Evolutionary conservation across 2,113 vertebrate genomes (phyloP).

Genomic region (Triplophysa dalaica): DNA sequence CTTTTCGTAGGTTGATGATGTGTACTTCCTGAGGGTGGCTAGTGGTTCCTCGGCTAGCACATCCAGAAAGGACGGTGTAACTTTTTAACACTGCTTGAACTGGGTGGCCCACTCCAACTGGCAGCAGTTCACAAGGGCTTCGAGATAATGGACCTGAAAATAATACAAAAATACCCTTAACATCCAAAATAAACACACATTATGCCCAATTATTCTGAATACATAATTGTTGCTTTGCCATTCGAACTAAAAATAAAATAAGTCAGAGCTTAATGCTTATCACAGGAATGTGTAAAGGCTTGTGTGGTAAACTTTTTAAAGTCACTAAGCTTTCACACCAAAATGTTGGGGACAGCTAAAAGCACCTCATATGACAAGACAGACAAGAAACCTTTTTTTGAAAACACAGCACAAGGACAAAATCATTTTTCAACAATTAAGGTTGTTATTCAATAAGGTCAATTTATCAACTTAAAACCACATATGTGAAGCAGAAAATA

Average conservation of each 20-base stretch:
- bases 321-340: conserved; percentile 5
- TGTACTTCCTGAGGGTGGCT: conserved; percentile 87
- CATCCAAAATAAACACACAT: not conserved
- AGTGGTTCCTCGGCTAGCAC: conserved; percentile 86
- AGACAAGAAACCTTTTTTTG: no score
- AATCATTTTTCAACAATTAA: no score
- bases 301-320: conserved; percentile 25
- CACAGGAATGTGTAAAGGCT: conserved; percentile 35
- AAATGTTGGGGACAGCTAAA: not conserved
- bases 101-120: conserved; percentile 84
- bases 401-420: no score
- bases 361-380: not conserved
- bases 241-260: not conserved
- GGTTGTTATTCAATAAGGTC: no score
- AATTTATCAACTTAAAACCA: no score
- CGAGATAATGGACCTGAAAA: conserved; percentile 77
- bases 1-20: conserved; percentile 84
- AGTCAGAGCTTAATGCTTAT: conserved; percentile 18
- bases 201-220: not conserved
- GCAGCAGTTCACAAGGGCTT: conserved; percentile 79
- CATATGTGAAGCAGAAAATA: no score
- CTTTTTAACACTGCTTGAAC: conserved; percentile 88
- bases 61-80: conserved; percentile 87
- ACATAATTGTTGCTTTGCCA: not conserved
- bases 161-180: conserved; percentile 43